Percentiles rank a stretch among this genome's conserved stretches.
Evolutionary conservation across 2,113 vertebrate genomes (phyloP).

Genomic region (Xenus cinereus): DNA sequence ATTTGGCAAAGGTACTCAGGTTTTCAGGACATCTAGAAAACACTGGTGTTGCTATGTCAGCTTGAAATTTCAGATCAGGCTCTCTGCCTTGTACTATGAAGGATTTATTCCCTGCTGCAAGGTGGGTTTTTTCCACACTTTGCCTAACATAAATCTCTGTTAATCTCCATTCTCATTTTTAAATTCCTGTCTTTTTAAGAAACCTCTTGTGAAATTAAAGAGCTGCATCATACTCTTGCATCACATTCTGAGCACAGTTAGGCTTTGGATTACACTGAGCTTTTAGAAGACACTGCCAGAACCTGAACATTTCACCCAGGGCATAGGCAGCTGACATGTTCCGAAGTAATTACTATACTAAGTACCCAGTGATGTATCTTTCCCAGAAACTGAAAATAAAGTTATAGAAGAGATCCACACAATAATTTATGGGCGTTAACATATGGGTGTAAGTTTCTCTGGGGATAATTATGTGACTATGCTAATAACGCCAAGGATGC

Average conservation of each 20-base stretch:
- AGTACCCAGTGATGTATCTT: background rate
- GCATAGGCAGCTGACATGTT: background rate
- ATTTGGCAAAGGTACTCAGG: background rate
- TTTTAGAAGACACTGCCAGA: background rate
- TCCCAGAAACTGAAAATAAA: constrained; percentile 50
- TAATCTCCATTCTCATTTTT: background rate
- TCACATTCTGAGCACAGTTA: constrained; percentile 22
- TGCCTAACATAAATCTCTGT: background rate
- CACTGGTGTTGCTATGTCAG: background rate
- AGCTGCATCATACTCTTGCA: background rate
- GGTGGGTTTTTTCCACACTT: background rate
- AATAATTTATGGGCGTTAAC: constrained; percentile 40
- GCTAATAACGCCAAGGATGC: background rate
- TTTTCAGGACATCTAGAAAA: background rate
- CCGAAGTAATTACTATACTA: constrained; percentile 2
- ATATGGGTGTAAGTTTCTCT: constrained; percentile 29
- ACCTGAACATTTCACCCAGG: background rate
- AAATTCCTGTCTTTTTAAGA: background rate
- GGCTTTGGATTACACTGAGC: background rate
- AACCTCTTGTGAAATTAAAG: background rate
- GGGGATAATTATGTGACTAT: constrained; percentile 42
- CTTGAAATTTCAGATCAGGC: background rate
- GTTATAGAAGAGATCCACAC: background rate
- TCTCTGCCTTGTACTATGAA: background rate
- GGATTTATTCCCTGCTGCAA: background rate